These are phyloP conservation scores for Scleropages formosus DNA, from an alignment of 2,797 vertebrate genomes.

Conservation along the genomic window DNA sequence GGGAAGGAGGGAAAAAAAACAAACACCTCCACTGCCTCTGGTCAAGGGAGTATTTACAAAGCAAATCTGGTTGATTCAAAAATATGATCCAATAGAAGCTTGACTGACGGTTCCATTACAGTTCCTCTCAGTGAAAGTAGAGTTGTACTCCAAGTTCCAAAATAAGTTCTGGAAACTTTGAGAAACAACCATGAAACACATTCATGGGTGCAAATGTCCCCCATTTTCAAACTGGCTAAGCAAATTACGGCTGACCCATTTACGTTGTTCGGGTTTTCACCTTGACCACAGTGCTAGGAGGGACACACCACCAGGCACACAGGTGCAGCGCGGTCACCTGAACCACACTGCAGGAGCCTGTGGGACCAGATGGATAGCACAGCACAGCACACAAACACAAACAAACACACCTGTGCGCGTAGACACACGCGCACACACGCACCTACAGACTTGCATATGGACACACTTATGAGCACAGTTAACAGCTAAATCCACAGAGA, in stretches of 20 bases:
- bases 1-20: too few species aligned
- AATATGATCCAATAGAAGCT: conserved; percentile 31
- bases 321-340: conserved; percentile 50
- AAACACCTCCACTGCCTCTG: conserved; percentile 53
- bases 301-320: conserved; percentile 30
- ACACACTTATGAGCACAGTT: conserved; percentile 14
- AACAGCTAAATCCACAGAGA: not conserved
- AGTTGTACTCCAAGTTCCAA: too few species aligned
- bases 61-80: not conserved
- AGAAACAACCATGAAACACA: not conserved
- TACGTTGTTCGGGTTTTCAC: not conserved
- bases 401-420: conserved; percentile 36
- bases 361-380: conserved; percentile 47
- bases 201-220: conserved; percentile 35
- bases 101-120: conserved; percentile 17
- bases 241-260: not conserved
- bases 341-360: conserved; percentile 49
- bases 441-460: conserved; percentile 6
- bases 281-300: conserved; percentile 52
- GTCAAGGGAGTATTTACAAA: conserved; percentile 30
- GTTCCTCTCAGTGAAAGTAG: conserved; percentile 40
- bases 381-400: conserved; percentile 39
- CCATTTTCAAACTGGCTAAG: not conserved
- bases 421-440: conserved; percentile 21
- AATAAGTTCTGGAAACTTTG: too few species aligned